Evolutionary conservation across 2,113 vertebrate species (phyloP).

Genomic region (Megaptera novaeangliae): DNA sequence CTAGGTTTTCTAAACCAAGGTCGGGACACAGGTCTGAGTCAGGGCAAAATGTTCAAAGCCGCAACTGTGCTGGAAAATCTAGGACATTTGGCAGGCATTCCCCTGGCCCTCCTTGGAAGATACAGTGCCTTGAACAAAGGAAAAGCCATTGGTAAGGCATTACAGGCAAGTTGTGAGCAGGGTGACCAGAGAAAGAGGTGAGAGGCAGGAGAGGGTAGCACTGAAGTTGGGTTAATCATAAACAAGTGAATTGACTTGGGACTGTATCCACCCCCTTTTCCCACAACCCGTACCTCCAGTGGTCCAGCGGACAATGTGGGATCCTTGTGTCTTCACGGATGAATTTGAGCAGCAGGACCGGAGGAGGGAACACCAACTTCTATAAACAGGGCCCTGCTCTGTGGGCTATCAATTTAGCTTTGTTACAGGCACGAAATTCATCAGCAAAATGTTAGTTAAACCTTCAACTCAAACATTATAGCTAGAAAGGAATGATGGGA

Average conservation of each 20-base stretch:
- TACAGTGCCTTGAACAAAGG: background rate
- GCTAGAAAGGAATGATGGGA: background rate
- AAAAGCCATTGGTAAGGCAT: background rate
- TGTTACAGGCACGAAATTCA: conserved; percentile 1
- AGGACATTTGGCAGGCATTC: background rate
- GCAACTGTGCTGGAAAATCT: background rate
- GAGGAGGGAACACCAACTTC: background rate
- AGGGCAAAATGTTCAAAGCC: background rate
- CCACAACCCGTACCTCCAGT: background rate
- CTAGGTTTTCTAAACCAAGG: background rate
- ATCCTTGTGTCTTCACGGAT: background rate
- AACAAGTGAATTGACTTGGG: background rate
- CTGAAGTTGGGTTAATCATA: background rate
- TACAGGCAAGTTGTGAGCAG: background rate
- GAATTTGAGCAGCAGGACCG: background rate
- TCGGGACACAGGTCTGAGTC: background rate
- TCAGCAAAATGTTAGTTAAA: background rate
- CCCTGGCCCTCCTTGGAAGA: background rate
- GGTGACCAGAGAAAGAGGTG: background rate
- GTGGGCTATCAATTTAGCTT: background rate
- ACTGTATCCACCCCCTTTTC: background rate
- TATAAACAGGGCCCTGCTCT: background rate
- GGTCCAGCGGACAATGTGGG: background rate
- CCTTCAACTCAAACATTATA: background rate
- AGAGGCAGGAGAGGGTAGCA: background rate